phyloP scores from a whole-genome alignment of 2,888 invertebrate species.

The Acrobasis consociella region DNA sequence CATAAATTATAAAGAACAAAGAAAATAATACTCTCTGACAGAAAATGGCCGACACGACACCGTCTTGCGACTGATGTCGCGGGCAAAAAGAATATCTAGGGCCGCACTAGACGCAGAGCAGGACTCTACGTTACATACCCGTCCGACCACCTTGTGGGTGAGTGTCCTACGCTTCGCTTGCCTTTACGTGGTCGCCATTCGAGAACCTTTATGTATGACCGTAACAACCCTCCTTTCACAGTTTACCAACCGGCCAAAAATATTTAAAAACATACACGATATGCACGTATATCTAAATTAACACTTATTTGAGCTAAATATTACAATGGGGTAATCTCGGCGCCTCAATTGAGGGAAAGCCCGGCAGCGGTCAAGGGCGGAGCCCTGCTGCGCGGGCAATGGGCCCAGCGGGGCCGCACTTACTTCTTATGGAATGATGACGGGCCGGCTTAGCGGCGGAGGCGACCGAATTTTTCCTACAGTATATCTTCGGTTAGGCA shows the following conservation, averaged over 20 bases:
- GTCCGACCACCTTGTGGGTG: no score
- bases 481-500: not conserved
- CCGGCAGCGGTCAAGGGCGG: conserved; percentile 10
- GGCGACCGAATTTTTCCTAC: not conserved
- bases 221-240: no score
- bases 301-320: not conserved
- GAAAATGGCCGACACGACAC: no score
- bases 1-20: no score
- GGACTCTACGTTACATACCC: no score
- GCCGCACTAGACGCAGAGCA: no score
- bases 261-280: not conserved
- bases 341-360: not conserved
- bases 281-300: not conserved
- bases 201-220: no score
- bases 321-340: conserved; percentile 2
- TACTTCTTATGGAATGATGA: not conserved
- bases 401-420: conserved; percentile 2
- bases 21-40: no score
- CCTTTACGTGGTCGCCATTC: no score
- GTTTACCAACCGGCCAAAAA: not conserved
- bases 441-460: not conserved
- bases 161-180: no score
- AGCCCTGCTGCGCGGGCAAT: conserved; percentile 9
- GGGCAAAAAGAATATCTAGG: no score
- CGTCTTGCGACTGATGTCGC: no score